Base-by-base conservation (phyloP, 2,797 vertebrate genomes). In the Malacoraja senta region DNA sequence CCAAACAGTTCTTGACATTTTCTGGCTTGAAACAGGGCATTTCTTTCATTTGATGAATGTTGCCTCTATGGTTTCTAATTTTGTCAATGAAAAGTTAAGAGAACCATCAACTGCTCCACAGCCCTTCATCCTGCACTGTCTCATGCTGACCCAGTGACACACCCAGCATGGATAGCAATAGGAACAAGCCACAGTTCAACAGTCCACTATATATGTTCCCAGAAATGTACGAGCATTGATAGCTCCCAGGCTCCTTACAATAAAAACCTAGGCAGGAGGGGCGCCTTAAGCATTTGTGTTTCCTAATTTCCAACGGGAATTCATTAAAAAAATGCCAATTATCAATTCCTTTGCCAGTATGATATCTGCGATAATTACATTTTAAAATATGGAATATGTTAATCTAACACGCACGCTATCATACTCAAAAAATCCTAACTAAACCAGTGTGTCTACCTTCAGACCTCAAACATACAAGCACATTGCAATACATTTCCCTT, bases 381-480 rank as follows among this genome's bases (percentile, higher is more conserved):
- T 71, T 90, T 90, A 9, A 38, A 71, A 9, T 38, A 44, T 68
- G 26, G 68, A 76, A 17, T n/a, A 92, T 76, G 24, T 53, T 91
- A 24, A 71, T 21, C 21, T 74, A 53, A 76, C 35, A 76, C 68
- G 29, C 35, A 74, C 12, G 53, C 0, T 19, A 83, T 74, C 38
- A 91, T 44, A 91, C 65, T 91, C 65, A 8, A 38, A 8, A 38
- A 68, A 32, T 68, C 32, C 8, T 76, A 92, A 92, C 26, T 74
- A 92, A 58, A 74, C 90, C 24, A 88, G 84, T 88, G 84, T 88
- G 61, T 88, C 63, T 88, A 53, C 90, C 68, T 74, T 74, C 35
- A 35, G 71, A 44, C 90, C 35, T 24, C 24, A 72, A 91, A 91
- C 8, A 91, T 3, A 44, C 44, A 10, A 29, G 29, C 61, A 68